phyloP scores from a whole-genome alignment of 1,140 invertebrate genomes.

The Samia ricini region DNA sequence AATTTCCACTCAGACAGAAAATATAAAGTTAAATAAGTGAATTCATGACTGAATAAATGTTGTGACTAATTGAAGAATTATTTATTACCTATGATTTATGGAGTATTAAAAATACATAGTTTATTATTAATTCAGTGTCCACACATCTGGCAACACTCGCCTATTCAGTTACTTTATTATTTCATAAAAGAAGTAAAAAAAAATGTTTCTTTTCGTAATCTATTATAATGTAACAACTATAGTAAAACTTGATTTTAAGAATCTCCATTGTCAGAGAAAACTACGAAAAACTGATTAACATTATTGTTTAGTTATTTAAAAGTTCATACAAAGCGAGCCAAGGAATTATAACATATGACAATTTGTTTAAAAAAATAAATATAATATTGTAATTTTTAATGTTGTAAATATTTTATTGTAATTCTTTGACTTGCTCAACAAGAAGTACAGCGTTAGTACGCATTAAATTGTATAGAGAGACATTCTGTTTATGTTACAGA shows the following conservation, averaged over 20 bases:
- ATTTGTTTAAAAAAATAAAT: too few species aligned
- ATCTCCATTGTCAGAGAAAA: too few species aligned
- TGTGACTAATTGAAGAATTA: not conserved
- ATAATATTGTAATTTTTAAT: too few species aligned
- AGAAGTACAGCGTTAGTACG: not conserved
- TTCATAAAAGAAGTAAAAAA: too few species aligned
- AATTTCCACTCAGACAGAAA: conserved; percentile 49
- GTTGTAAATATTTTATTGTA: conserved; percentile 3
- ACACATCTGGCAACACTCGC: too few species aligned
- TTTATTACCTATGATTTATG: not conserved
- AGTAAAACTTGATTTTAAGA: conserved; percentile 24
- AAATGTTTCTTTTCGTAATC: too few species aligned
- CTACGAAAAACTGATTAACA: not conserved
- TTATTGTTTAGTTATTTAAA: not conserved
- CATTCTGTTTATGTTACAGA: conserved; percentile 47
- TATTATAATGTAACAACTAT: too few species aligned
- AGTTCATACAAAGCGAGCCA: not conserved
- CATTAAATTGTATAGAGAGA: conserved; percentile 34
- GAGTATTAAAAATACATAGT: too few species aligned
- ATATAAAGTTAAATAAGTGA: conserved; percentile 30
- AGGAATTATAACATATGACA: not conserved
- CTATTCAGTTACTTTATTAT: too few species aligned
- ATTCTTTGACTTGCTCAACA: conserved; percentile 2
- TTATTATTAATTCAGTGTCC: too few species aligned
- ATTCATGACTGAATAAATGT: conserved; percentile 11